Evolutionary conservation across 2,797 vertebrate species (phyloP).

Genomic region (Dicrostonyx torquatus): DNA sequence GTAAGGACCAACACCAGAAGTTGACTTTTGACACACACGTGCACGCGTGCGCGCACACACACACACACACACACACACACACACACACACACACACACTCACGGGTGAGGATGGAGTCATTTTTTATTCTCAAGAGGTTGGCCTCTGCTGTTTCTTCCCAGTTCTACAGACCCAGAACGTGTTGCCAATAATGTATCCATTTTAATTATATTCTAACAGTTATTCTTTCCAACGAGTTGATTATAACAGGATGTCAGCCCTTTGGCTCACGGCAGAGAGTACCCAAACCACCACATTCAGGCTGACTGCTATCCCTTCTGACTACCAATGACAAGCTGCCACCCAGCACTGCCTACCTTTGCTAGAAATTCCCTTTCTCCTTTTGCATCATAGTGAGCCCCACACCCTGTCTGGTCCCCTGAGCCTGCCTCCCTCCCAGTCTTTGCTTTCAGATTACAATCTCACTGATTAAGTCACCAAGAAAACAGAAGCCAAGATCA

Average conservation of each 20-base stretch:
- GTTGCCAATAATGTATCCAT: constrained; percentile 10
- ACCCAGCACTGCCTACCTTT: not conserved
- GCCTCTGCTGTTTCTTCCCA: not conserved
- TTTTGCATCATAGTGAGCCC: not conserved
- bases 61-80: not conserved
- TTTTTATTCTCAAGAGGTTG: not conserved
- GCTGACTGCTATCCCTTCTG: not conserved
- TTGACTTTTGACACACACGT: not conserved
- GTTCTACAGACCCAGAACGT: not conserved
- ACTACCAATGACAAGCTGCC: not conserved
- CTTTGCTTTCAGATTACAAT: not conserved
- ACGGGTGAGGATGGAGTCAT: not conserved
- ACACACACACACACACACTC: not conserved
- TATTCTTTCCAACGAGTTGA: not conserved
- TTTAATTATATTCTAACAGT: not conserved
- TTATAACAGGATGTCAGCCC: not conserved
- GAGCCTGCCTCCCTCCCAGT: not conserved
- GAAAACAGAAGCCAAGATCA: not conserved
- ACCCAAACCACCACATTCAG: not conserved
- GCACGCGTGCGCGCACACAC: not conserved
- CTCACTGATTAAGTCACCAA: not conserved
- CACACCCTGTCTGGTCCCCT: not conserved
- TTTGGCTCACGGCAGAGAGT: not conserved
- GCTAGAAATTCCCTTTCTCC: not conserved
- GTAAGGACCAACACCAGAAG: not conserved